Conservation (phyloP, 2,888 invertebrate genomes). For the Pterostichus madidus region DNA sequence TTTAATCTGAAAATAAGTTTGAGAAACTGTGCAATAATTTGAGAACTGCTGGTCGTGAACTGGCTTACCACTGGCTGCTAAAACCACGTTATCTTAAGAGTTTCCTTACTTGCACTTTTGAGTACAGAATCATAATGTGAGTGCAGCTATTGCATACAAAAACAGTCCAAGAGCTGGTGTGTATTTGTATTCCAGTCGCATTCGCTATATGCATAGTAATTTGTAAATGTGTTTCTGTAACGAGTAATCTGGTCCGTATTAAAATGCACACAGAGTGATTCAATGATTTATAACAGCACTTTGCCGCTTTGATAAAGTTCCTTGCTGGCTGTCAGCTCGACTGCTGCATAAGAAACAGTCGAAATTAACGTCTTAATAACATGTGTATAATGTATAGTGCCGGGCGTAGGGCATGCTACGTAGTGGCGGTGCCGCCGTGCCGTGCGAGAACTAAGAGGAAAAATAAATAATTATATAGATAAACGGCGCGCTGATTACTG, state of each 20-base stretch:
- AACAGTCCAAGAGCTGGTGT: not conserved
- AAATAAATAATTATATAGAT: conserved; percentile 60
- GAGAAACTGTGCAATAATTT: too few relatives aligned
- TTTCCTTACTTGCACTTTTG: conserved; percentile 59
- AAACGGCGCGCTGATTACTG: conserved; percentile 3
- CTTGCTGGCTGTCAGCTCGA: conserved; percentile 12
- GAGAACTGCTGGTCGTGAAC: too few relatives aligned
- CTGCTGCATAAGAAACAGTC: conserved; percentile 38
- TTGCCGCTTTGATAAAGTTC: conserved; percentile 53
- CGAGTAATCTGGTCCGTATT: conserved; percentile 64
- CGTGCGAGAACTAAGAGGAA: conserved; percentile 18
- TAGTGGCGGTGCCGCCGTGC: not conserved
- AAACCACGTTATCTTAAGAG: conserved; percentile 39
- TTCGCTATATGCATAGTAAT: conserved; percentile 65
- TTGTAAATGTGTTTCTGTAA: conserved; percentile 66
- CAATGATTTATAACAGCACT: conserved; percentile 64
- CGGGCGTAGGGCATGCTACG: not conserved
- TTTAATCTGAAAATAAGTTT: too few relatives aligned
- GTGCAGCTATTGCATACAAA: conserved; percentile 52
- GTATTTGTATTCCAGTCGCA: conserved; percentile 58
- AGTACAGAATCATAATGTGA: conserved; percentile 51
- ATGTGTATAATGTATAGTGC: not conserved
- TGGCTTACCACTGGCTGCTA: not conserved
- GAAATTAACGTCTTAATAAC: conserved; percentile 66
- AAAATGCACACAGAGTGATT: conserved; percentile 60